These are phyloP conservation scores for Caenorhabditis sp. DNA, from an alignment of 2,888 invertebrate species.

Conservation along the genomic window DNA sequence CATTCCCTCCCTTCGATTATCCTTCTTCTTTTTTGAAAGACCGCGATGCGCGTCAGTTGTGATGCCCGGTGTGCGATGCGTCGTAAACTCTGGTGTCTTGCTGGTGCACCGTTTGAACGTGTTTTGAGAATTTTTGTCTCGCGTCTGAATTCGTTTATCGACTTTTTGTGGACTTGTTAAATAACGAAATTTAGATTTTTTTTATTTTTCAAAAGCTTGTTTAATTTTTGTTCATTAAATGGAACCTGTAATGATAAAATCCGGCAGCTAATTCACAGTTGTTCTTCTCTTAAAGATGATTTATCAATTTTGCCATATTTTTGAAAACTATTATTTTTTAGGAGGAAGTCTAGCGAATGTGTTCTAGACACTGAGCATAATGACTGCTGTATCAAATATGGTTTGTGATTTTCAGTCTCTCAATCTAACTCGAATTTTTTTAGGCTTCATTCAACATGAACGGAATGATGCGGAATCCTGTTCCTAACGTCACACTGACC, in stretches of 20 bases:
- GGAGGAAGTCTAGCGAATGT: not conserved
- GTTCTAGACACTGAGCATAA: conserved; percentile 3
- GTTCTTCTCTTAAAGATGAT: no score
- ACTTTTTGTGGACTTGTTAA: conserved; percentile 5
- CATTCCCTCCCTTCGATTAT: no score
- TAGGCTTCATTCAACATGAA: conserved; percentile 53
- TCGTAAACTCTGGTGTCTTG: conserved; percentile 12
- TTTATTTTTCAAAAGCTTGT: not conserved
- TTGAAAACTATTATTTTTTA: no score
- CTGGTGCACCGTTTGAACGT: conserved; percentile 5
- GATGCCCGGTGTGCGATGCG: not conserved
- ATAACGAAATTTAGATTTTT: not conserved
- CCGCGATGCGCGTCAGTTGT: conserved; percentile 24
- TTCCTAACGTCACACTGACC: conserved; percentile 60
- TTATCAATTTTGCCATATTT: no score
- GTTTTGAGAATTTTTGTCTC: not conserved
- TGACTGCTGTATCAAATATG: conserved; percentile 57
- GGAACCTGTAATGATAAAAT: no score
- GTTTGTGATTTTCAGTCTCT: not conserved
- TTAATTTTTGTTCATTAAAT: no score
- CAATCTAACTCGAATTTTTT: not conserved
- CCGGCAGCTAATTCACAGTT: no score
- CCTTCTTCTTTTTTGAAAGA: conserved; percentile 28
- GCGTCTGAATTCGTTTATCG: not conserved
- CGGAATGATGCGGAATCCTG: conserved; percentile 21